Percentiles rank a stretch among this genome's conserved stretches.
Evolutionary conservation across 1,140 invertebrate genomes (phyloP).

Genomic region (Papilio polyxenes): DNA sequence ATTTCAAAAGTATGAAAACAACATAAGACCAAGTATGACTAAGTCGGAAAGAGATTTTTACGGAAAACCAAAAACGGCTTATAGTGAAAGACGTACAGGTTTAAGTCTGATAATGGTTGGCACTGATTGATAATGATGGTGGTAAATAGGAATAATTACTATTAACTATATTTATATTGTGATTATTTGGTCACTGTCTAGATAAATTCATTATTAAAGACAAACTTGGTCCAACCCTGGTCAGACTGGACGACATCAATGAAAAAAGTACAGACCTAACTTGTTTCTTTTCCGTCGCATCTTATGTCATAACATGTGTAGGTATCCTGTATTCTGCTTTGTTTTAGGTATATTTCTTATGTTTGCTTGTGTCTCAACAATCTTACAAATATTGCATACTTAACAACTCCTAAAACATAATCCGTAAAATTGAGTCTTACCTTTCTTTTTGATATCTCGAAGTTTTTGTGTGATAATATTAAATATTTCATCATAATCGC

Average conservation of each 20-base stretch:
- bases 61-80: too few relatives aligned
- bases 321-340: neutral
- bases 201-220: too few relatives aligned
- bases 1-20: neutral
- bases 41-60: too few relatives aligned
- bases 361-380: neutral
- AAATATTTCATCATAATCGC: neutral
- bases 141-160: too few relatives aligned
- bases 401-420: neutral
- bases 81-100: too few relatives aligned
- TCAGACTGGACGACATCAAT: conserved; percentile 13
- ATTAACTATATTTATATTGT: too few relatives aligned
- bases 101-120: too few relatives aligned
- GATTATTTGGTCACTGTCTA: too few relatives aligned
- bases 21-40: too few relatives aligned
- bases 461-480: neutral
- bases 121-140: too few relatives aligned
- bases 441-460: neutral
- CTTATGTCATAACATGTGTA: conserved; percentile 7
- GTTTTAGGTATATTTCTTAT: neutral
- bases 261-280: conserved; percentile 26
- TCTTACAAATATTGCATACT: neutral
- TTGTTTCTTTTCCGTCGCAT: conserved; percentile 31
- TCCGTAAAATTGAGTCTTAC: neutral
- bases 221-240: neutral